A percentile compares a stretch with the other conserved stretches of the same genome.
These are phyloP conservation scores for Megaleporinus macrocephalus DNA, from an alignment of 2,113 vertebrate genomes.

Conservation along the genomic window DNA sequence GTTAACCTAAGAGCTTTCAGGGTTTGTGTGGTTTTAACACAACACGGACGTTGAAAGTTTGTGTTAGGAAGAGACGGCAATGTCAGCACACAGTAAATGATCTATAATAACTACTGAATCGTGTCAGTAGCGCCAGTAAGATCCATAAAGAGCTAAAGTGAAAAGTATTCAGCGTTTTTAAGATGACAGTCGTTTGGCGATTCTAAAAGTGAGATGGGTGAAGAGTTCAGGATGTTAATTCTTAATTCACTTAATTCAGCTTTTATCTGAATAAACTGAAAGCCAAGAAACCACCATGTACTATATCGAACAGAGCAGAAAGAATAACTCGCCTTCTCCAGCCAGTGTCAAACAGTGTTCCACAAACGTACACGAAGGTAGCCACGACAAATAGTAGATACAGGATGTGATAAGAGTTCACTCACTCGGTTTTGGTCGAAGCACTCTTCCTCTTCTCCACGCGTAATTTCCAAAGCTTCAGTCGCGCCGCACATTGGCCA, in stretches of 20 bases:
- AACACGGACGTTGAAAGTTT: neutral
- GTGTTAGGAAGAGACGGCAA: neutral
- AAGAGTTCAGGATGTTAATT: neutral
- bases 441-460: neutral
- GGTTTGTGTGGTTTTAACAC: neutral
- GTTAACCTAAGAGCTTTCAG: neutral
- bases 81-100: too few species aligned
- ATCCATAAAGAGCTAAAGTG: too few species aligned
- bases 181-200: neutral
- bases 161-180: too few species aligned
- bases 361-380: neutral
- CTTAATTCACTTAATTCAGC: neutral
- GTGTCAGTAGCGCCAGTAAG: too few species aligned
- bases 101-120: too few species aligned
- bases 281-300: too few species aligned
- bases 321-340: too few species aligned
- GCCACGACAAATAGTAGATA: neutral
- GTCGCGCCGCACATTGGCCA: neutral
- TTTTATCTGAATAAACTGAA: neutral
- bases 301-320: too few species aligned
- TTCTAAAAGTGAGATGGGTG: neutral
- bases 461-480: neutral
- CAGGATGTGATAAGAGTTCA: neutral
- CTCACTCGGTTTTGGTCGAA: constrained; percentile 4
- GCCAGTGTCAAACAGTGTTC: too few species aligned